Conservation (phyloP, 2,888 invertebrate genomes). For the Volucella bombylans region DNA sequence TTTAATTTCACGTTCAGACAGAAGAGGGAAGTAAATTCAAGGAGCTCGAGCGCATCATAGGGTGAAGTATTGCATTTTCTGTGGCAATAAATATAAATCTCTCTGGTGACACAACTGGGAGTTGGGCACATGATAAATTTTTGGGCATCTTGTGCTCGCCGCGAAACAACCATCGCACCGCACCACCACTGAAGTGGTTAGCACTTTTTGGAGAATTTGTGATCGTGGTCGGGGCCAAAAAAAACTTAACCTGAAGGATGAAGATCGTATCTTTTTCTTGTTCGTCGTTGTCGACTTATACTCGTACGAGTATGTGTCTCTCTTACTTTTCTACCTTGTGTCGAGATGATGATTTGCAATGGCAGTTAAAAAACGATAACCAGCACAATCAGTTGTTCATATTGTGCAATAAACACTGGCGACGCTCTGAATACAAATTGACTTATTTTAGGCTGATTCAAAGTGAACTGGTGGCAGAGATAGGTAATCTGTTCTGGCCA, state of each 20-base stretch:
- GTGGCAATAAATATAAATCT: constrained; percentile 72
- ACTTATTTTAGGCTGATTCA: constrained; percentile 73
- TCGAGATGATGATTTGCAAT: constrained; percentile 78
- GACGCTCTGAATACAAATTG: constrained; percentile 76
- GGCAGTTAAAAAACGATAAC: constrained; percentile 80
- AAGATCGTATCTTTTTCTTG: constrained; percentile 70
- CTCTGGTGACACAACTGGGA: constrained; percentile 48
- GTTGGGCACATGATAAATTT: constrained; percentile 58
- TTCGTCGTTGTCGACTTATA: constrained; percentile 53
- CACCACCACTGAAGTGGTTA: background rate
- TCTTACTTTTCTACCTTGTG: constrained; percentile 50
- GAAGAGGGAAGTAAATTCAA: constrained; percentile 50
- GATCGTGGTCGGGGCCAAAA: constrained; percentile 51
- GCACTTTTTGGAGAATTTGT: constrained; percentile 61
- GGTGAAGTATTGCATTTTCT: constrained; percentile 71
- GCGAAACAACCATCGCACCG: constrained; percentile 12
- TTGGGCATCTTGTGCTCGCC: constrained; percentile 62
- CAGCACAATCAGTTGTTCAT: constrained; percentile 78
- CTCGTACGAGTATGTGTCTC: constrained; percentile 54
- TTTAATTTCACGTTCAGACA: background rate
- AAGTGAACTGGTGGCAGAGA: constrained; percentile 66
- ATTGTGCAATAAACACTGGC: constrained; percentile 77
- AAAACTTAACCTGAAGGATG: constrained; percentile 61
- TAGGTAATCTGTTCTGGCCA: constrained; percentile 70
- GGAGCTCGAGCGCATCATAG: constrained; percentile 66